phyloP scores from a whole-genome alignment of 2,888 invertebrate genomes.

The Drymonia ruficornis region DNA sequence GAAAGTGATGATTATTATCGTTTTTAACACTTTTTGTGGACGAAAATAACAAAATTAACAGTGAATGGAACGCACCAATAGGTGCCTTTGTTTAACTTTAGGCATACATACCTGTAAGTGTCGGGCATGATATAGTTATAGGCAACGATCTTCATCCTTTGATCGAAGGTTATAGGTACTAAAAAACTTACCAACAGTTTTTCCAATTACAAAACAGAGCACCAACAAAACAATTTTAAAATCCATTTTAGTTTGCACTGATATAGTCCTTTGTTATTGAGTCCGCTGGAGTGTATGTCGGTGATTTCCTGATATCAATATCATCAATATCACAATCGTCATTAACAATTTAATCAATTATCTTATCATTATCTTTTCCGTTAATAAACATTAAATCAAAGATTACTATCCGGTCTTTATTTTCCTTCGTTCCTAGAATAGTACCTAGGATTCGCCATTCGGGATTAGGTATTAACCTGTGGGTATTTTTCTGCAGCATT shows the following conservation, averaged over 20 bases:
- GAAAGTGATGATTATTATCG: too few species aligned
- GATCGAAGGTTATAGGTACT: too few species aligned
- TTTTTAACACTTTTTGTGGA: too few species aligned
- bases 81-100: too few species aligned
- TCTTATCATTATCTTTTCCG: constrained; percentile 34
- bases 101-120: too few species aligned
- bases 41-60: too few species aligned
- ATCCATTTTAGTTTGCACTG: constrained; percentile 22
- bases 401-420: constrained; percentile 12
- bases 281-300: constrained; percentile 12
- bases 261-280: constrained; percentile 27
- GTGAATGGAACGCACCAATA: too few species aligned
- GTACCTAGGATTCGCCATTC: too few species aligned
- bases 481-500: too few species aligned
- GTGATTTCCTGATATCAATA: constrained; percentile 29
- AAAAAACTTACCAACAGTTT: constrained; percentile 62
- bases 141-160: too few species aligned
- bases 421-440: neutral
- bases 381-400: constrained; percentile 31
- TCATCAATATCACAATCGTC: constrained; percentile 33
- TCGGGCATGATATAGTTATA: too few species aligned
- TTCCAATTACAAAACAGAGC: constrained; percentile 48
- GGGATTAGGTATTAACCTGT: too few species aligned
- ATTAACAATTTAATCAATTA: constrained; percentile 28
- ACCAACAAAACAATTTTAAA: constrained; percentile 52